Percentiles rank a stretch among this genome's conserved stretches.
Conservation (phyloP, 2,113 vertebrate genomes). For the Anarrhichthys ocellatus region DNA sequence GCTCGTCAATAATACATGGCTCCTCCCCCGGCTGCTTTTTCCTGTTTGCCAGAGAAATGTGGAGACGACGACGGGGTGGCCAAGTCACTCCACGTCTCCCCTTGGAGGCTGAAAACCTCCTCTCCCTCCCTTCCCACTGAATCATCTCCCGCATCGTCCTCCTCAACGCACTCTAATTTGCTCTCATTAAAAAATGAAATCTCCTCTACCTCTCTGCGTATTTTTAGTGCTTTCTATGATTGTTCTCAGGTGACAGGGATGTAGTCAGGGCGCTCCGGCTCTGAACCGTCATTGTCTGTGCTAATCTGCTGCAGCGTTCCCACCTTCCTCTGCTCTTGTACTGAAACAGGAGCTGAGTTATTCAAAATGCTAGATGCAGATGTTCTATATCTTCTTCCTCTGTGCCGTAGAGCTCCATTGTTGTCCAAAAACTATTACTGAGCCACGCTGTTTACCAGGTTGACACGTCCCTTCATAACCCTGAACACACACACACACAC, state of each 20-base stretch:
- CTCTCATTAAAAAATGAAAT: conserved; percentile 61
- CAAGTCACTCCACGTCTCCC: conserved; percentile 36
- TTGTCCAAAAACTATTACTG: not conserved
- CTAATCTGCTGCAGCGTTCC: not conserved
- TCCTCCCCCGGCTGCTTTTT: not conserved
- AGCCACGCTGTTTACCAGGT: not conserved
- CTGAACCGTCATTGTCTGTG: not conserved
- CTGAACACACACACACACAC: not conserved
- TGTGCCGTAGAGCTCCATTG: not conserved
- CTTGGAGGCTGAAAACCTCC: conserved; percentile 32
- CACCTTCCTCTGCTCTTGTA: not conserved
- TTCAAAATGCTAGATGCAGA: conserved; percentile 2
- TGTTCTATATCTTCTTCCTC: not conserved
- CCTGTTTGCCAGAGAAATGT: not conserved
- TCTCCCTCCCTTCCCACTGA: conserved; percentile 13
- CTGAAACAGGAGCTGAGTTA: not conserved
- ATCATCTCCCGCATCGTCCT: conserved; percentile 21
- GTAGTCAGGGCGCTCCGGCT: not conserved
- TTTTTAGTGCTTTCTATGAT: conserved; percentile 42
- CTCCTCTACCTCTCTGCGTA: conserved; percentile 11
- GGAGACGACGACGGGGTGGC: not conserved
- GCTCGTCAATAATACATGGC: conserved; percentile 51
- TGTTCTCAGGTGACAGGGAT: conserved; percentile 18
- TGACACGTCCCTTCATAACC: not conserved
- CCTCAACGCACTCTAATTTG: conserved; percentile 48